These are phyloP conservation scores for Cancer borealis DNA, from an alignment of 2,888 invertebrate species.

Conservation along the genomic window DNA sequence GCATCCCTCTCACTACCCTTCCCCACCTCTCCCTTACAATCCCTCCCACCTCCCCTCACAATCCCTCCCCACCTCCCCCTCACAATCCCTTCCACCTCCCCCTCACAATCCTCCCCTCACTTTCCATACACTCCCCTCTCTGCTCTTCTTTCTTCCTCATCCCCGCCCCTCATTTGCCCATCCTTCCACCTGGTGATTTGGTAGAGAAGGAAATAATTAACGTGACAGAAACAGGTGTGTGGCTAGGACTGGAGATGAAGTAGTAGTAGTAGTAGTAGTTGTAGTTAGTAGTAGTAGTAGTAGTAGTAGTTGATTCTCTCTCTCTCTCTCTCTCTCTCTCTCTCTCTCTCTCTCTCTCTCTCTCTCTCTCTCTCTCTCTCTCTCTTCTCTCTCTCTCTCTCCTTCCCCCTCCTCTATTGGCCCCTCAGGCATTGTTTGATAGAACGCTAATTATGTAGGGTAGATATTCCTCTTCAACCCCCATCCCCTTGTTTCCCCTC, in stretches of 20 bases:
- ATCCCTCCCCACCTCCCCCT: too few species aligned
- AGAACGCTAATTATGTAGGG: slow-evolving; percentile 27
- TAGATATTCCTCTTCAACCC: background rate
- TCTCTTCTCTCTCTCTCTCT: background rate
- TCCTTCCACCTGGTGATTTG: background rate
- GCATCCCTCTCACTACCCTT: background rate
- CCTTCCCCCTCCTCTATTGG: background rate
- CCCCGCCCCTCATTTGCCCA: background rate
- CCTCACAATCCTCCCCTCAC: too few species aligned
- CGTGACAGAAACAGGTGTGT: slow-evolving; percentile 24
- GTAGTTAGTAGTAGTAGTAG: slow-evolving; percentile 15
- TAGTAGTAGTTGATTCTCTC: background rate
- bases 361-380: background rate
- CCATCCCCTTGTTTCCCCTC: background rate
- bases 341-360: background rate
- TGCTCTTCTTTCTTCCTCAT: background rate
- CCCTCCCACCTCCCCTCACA: too few species aligned
- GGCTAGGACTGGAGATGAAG: background rate
- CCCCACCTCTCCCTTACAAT: background rate
- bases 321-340: background rate
- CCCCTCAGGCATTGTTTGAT: slow-evolving; percentile 1
- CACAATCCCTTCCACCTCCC: too few species aligned
- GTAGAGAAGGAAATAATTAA: slow-evolving; percentile 7
- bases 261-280: slow-evolving; percentile 36
- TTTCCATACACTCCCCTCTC: background rate